Evolutionary conservation across 2,888 invertebrate species (phyloP), one percentile per base, ranked within the genome.

Genomic region (Pseudeuparius sepicola): DNA sequence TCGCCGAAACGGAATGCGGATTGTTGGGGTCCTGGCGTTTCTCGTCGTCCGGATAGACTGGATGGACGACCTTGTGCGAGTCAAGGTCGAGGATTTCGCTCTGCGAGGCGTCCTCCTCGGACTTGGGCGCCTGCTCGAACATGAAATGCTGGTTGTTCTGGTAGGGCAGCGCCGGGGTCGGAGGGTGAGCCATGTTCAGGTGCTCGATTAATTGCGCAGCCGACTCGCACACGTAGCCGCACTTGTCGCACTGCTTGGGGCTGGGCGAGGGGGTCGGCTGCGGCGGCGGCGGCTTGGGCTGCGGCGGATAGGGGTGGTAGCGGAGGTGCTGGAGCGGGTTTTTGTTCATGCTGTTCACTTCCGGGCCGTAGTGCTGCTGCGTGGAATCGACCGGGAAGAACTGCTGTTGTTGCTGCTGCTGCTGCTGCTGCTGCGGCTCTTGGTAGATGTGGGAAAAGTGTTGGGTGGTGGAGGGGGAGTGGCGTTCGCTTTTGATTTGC

Each of bases 81-180:
- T 89, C 89, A 41, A 89, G 65, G 57, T 89, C 89, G 35, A 89
- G 67, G 44, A 89, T 82, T 53, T 89, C 88, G 9, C 81, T 78
- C 29, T 79, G 78, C 39, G 78, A 75, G 53, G 80, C 78, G 51
- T 81, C 78, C 31, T 74, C 73, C 52, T 78, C 78, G 50, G 73
- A 71, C 52, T 77, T 78, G 40, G 59, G 67, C 27, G 71, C 67
- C 47, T 65, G 65, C 1, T 56, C 52, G 45, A 48, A 57, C 48
- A 50, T 52, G 32, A 50, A 51, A 43, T 64, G 57, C 49, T 64
- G 71, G 49, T 69, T 70, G 52, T 31, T 9, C n/a, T n/a, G n/a
- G 48, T 67, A 67, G 40, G 44, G 12, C 37, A 35, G 28, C 35
- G 55, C 46, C 40, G 52, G 64, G 51, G 51, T 65, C 52, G 51